These are phyloP conservation scores for Chloromyia formosa DNA, from an alignment of 2,888 invertebrate genomes.

Conservation along the genomic window DNA sequence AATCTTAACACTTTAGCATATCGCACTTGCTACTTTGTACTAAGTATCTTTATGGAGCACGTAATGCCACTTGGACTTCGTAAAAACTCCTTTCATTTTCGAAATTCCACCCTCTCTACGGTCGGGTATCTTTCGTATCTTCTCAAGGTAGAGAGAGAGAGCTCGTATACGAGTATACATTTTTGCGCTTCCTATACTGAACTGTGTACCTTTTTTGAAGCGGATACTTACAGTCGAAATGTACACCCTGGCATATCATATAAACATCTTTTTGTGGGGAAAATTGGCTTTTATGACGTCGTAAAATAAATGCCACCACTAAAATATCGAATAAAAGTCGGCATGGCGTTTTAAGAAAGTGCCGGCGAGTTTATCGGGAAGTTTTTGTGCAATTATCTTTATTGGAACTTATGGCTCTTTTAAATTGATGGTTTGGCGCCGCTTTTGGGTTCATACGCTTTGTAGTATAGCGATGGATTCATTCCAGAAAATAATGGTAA, in stretches of 20 bases:
- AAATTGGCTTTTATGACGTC: constrained; percentile 34
- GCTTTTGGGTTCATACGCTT: too few relatives aligned
- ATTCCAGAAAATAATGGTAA: too few relatives aligned
- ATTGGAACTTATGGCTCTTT: too few relatives aligned
- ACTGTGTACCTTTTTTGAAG: too few relatives aligned
- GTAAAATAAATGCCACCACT: constrained; percentile 37
- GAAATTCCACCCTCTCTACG: background rate
- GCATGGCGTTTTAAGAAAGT: background rate
- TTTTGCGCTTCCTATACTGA: background rate
- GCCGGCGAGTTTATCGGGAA: background rate
- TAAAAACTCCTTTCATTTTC: background rate
- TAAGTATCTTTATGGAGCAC: background rate
- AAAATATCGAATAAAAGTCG: constrained; percentile 23
- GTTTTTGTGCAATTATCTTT: too few relatives aligned
- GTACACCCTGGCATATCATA: too few relatives aligned
- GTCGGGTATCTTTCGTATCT: background rate
- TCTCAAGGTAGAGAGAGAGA: background rate
- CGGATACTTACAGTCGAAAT: too few relatives aligned
- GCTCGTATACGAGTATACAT: too few relatives aligned
- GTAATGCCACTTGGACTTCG: background rate
- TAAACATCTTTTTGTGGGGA: too few relatives aligned
- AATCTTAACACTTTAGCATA: constrained; percentile 23
- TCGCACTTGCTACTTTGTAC: constrained; percentile 1
- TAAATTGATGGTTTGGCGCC: too few relatives aligned
- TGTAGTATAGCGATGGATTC: too few relatives aligned